Evolutionary conservation across 2,797 vertebrate species (phyloP), one percentile per base, ranked within the genome.

Genomic region (Etheostoma nigrum): DNA sequence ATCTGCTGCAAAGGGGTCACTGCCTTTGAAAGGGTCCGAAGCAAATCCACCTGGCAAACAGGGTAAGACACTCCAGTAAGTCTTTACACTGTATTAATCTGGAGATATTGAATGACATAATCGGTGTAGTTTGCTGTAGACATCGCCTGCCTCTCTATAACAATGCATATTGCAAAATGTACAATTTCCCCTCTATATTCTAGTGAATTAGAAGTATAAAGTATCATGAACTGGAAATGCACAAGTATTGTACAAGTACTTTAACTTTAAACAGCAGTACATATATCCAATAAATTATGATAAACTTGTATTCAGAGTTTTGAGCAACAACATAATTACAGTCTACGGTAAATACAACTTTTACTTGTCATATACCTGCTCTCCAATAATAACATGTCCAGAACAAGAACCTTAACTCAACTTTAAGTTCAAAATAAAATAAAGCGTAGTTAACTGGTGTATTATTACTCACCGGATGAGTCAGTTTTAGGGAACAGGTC

Each of bases 401-500:
- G n/a, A 18, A 18, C 3, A 59, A 10, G 9, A 42, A 33, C 16
- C 14, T 16, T 19, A 60, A 67, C 12, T 44, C 8, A 54, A 23
- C 33, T n/a, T 19, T 11, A 40, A 12, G 2, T 33, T 40, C 52
- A 7, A 30, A 30, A 16, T 62, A 12, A 75, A 74, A 64, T 11
- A 4, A 60, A 33, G 15, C 21, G 18, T 72, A 66, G 52, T 10
- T 67, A 0, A 59, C 8, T 19, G 8, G 13, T 45, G 25, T 19
- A 25, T 33, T 48, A 76, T 36, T 55, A 92, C 95, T 95, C 78
- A 98, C 98, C 97, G 72, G 95, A 94, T 55, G 91, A 80, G 61
- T 95, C 94, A n/a, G 96, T 96, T 95, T 97, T 97, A 60, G 95
- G 96, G 90, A 99, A 99, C 57, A 97, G 94, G 74, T 98, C 97